Percentiles rank a stretch among this genome's conserved stretches.
Evolutionary conservation across 2,113 vertebrate genomes (phyloP).

Genomic region (Asarcornis scutulata): DNA sequence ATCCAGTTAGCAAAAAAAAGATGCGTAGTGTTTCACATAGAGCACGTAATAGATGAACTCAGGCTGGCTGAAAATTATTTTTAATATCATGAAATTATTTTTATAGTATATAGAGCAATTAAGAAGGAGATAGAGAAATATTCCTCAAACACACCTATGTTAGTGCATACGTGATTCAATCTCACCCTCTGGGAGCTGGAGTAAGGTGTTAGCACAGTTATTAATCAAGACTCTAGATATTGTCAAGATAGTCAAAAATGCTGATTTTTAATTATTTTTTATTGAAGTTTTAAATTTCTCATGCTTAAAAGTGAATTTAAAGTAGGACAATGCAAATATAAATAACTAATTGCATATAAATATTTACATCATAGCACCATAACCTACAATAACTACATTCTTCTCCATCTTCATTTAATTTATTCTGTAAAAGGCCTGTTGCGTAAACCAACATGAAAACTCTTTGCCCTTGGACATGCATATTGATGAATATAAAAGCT

Average conservation of each 20-base stretch:
- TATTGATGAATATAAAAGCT: constrained; percentile 34
- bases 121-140: not conserved
- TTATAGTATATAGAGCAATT: not conserved
- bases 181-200: not conserved
- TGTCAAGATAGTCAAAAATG: not conserved
- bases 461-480: constrained; percentile 25
- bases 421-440: not conserved
- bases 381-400: not conserved
- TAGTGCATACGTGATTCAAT: not conserved
- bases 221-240: not conserved
- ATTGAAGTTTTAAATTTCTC: not conserved
- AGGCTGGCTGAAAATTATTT: not conserved
- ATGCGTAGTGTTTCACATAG: not conserved
- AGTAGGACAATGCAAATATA: not conserved
- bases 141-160: not conserved
- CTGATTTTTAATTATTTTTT: not conserved
- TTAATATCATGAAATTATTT: not conserved
- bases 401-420: constrained; percentile 15
- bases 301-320: not conserved
- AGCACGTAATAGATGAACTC: not conserved
- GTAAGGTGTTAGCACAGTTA: not conserved
- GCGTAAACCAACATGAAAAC: constrained; percentile 14
- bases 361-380: not conserved
- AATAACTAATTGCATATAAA: not conserved
- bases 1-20: not conserved